phyloP scores from a whole-genome alignment of 2,797 vertebrate species.

The Clarias laeviceps region DNA sequence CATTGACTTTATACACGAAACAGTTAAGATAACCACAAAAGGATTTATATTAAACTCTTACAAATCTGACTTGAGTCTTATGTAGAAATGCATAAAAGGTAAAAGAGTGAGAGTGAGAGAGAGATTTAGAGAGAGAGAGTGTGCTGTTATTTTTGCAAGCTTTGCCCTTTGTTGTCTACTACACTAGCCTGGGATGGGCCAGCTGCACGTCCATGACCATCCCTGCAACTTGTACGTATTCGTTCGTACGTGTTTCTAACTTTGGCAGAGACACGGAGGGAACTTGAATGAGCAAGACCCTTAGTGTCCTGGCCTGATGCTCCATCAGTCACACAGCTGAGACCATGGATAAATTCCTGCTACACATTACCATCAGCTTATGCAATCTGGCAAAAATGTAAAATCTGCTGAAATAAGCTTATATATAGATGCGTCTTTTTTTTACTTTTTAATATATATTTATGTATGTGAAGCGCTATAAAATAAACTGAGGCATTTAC shows the following conservation, averaged over 20 bases:
- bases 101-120: slow-evolving; percentile 31
- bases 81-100: slow-evolving; percentile 85
- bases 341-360: slow-evolving; percentile 58
- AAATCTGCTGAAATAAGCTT: slow-evolving; percentile 72
- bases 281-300: slow-evolving; percentile 9
- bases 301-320: slow-evolving; percentile 25
- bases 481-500: slow-evolving; percentile 90
- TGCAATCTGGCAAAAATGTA: slow-evolving; percentile 63
- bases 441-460: slow-evolving; percentile 66
- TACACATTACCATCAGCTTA: slow-evolving; percentile 71
- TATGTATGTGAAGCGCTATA: slow-evolving; percentile 75
- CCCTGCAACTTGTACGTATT: slow-evolving; percentile 35
- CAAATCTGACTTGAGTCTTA: slow-evolving; percentile 82
- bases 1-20: slow-evolving; percentile 69
- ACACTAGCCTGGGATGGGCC: slow-evolving; percentile 45
- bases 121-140: slow-evolving; percentile 54
- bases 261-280: slow-evolving; percentile 31
- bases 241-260: slow-evolving; percentile 11
- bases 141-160: slow-evolving; percentile 73
- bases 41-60: slow-evolving; percentile 84
- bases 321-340: slow-evolving; percentile 24
- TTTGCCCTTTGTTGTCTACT: slow-evolving; percentile 67
- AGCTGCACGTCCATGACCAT: slow-evolving; percentile 53
- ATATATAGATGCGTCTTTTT: slow-evolving; percentile 74
- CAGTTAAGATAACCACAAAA: slow-evolving; percentile 76